Evolutionary conservation across 1,140 invertebrate genomes (phyloP), one percentile per base, ranked within the genome.

Genomic region (Vanessa tameamea): DNA sequence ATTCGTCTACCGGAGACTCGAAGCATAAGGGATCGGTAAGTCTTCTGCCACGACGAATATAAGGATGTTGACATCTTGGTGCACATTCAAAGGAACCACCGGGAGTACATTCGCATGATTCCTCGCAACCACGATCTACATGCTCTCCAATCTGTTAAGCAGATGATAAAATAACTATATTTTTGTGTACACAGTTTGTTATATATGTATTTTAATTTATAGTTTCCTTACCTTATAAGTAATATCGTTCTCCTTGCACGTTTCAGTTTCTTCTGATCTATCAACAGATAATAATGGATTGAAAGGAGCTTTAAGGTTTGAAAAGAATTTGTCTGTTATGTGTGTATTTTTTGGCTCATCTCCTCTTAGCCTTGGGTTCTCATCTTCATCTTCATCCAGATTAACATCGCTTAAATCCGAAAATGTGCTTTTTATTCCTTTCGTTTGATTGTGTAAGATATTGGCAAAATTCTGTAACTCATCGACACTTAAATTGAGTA

Each of bases 21-120:
- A 94, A 93, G 82, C 97, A 98, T 26, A 95, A 87, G 2, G 96
- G 95, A 93, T 97, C 96, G 47, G 94, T 93, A 65, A 94, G 90
- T 71, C 93, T 93, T 81, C 94, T 93, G 37, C 95, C 95, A 4
- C 94, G 93, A 69, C 94, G 93, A 72, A 96, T 94, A 59, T 94
- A 95, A 6, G 95, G 94, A 14, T 91, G 92, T 47, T 87, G 85
- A 82, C 96, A 97, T 26, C 95, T 87, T 0, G 96, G 95, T n/a
- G 94, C 92, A 82, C 96, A 97, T 74, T 95, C 93, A 83, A 94
- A 94, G 63, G 92, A 91, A 9, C 96, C 96, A 15, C 88, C 93
- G 23, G 94, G 88, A 0, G 83, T 82, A 80, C 96, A 97, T 5
- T 94, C 94, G 80, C 96, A 97, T 1, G 94, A 93, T 72, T 96